Evolutionary conservation across 1,140 invertebrate species (phyloP), one percentile per base, ranked within the genome.

Genomic region (Lordiphosa mommai): DNA sequence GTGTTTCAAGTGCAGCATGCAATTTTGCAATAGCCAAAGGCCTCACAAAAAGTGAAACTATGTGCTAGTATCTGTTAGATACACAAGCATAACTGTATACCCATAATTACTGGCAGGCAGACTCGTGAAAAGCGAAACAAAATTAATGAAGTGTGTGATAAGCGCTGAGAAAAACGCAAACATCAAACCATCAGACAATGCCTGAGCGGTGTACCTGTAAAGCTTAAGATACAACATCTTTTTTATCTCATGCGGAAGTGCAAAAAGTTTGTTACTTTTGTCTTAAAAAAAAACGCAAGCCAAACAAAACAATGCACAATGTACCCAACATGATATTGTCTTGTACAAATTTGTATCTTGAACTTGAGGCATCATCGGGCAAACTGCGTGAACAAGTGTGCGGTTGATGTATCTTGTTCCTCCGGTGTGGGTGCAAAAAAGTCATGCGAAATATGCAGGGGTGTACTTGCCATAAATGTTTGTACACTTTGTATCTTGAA

Each of bases 101-200:
- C 17, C 17, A 16, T 13, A 3, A 23, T 9, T 16, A 37, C 16
- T 8, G 34, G 41, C 41, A 69, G 60, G 49, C 61, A 69, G 59
- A 64, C 16, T 3, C 27, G 74, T 82, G 77, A 82, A 80, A 80
- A 80, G 74, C 74, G 58, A 80, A 80, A 82, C 76, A 82, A 80
- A 80, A 71, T 80, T 80, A 80, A 80, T 80, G 74, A 80, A 80
- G 76, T 80, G 74, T 80, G 71, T 80, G 74, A 80, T 80, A 80
- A 82, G 76, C 61, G 66, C 46, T 49, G 63, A 51, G 74, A 80
- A 80, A 74, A 80, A 70, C 74, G 53, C 40, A 57, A 69, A 37
- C 43, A 48, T 49, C 41, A 58, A 47, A 64, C 48, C 55, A 27
- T 50, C 14, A 37, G 44, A 47, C 44, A 47, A 47, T 47, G 10